Conservation (phyloP, 2,797 vertebrate species). For the Cyclura pinguis region DNA sequence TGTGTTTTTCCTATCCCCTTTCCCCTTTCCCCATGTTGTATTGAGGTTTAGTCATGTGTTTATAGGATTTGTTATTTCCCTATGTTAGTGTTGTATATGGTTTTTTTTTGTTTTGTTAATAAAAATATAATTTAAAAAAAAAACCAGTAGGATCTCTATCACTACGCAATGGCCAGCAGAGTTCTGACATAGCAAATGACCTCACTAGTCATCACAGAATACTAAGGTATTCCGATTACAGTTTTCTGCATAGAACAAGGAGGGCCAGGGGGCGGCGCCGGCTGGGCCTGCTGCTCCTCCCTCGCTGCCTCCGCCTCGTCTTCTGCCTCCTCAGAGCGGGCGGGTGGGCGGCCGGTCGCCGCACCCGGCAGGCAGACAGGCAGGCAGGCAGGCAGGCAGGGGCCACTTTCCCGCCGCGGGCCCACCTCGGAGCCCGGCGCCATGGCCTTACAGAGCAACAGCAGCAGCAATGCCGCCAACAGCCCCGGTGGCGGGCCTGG, state of each 20-base stretch:
- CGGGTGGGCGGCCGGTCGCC: not conserved
- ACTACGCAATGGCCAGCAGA: not conserved
- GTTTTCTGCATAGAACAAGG: not conserved
- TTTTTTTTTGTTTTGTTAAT: no score
- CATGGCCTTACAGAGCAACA: not conserved
- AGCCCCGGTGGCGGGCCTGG: no score
- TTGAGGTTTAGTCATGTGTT: no score
- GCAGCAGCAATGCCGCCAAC: no score
- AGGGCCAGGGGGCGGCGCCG: not conserved
- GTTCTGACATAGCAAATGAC: not conserved
- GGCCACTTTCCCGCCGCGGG: not conserved
- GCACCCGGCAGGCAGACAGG: slow-evolving; percentile 14
- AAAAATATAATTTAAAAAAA: no score
- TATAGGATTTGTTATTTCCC: no score
- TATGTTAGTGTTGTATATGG: no score
- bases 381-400: no score
- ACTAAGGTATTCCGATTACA: not conserved
- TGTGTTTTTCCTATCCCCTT: no score
- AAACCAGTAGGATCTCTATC: not conserved
- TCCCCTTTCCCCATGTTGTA: no score
- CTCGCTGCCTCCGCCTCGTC: not conserved
- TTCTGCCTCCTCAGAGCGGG: no score
- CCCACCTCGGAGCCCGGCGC: not conserved
- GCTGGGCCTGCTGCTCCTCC: not conserved
- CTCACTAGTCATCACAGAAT: not conserved